Evolutionary conservation across 2,888 invertebrate species (phyloP).

Genomic region (Drosophila anomelani): DNA sequence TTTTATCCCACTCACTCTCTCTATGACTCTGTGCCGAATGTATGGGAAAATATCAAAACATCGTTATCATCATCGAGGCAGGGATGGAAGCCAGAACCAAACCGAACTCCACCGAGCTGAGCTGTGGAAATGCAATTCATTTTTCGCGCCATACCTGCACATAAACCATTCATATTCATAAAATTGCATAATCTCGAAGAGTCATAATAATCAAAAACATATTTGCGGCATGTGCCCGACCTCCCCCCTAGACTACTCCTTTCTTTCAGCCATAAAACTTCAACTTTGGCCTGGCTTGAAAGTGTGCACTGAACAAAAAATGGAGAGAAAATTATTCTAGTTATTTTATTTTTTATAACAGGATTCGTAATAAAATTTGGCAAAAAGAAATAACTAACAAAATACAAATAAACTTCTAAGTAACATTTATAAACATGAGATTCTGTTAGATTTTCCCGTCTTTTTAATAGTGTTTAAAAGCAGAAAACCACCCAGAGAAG

Average conservation of each 20-base stretch:
- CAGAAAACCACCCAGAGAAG: conserved; percentile 10
- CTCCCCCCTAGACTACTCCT: conserved; percentile 16
- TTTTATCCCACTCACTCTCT: conserved; percentile 33
- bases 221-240: conserved; percentile 73
- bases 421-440: no score
- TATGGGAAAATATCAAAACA: conserved; percentile 43
- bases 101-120: conserved; percentile 13
- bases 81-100: conserved; percentile 7
- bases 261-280: conserved; percentile 72
- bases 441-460: not conserved
- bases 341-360: not conserved
- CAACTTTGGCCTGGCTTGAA: conserved; percentile 60
- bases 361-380: not conserved
- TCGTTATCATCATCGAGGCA: conserved; percentile 36
- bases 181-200: conserved; percentile 81
- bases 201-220: conserved; percentile 82
- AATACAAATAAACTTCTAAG: no score
- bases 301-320: conserved; percentile 10
- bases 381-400: not conserved
- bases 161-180: conserved; percentile 77
- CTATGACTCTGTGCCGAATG: conserved; percentile 19
- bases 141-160: conserved; percentile 56
- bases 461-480: conserved; percentile 11
- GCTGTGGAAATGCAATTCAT: conserved; percentile 48
- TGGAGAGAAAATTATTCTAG: fast-evolving